These are phyloP conservation scores for Sphyrna mokarran DNA, from an alignment of 2,113 vertebrate species.

Conservation along the genomic window DNA sequence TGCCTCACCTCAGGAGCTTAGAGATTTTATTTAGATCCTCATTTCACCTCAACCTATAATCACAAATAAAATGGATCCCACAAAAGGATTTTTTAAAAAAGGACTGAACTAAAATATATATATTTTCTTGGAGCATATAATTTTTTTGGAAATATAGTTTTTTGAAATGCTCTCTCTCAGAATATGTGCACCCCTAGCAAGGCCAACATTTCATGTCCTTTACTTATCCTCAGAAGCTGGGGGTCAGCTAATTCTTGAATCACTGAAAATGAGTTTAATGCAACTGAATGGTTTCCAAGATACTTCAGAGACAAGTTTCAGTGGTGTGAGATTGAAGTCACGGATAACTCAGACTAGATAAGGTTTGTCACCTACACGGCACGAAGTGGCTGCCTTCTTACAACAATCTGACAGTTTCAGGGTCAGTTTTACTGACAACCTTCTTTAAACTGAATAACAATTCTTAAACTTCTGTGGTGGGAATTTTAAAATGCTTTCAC, in stretches of 20 bases:
- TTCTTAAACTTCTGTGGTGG: background rate
- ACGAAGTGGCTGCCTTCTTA: background rate
- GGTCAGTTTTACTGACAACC: background rate
- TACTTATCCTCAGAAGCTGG: background rate
- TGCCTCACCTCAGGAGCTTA: background rate
- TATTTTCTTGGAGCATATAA: background rate
- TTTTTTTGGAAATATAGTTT: constrained; percentile 27
- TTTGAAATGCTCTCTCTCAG: background rate
- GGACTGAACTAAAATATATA: constrained; percentile 9
- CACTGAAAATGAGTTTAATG: background rate
- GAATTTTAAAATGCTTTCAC: background rate
- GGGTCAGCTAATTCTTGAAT: background rate
- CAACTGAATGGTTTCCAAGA: background rate
- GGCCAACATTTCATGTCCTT: background rate
- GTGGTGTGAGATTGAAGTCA: background rate
- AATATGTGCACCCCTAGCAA: background rate
- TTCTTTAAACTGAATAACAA: background rate
- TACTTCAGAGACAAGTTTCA: background rate
- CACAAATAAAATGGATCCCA: background rate
- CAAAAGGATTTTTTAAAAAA: constrained; percentile 9
- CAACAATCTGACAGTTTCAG: background rate
- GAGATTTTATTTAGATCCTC: constrained; percentile 4
- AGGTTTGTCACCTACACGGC: background rate
- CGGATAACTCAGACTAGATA: background rate
- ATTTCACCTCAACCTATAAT: constrained; percentile 25